Conservation (phyloP, 53 echinoderm and acorn worm genomes). For the Actinopyga echinites region DNA sequence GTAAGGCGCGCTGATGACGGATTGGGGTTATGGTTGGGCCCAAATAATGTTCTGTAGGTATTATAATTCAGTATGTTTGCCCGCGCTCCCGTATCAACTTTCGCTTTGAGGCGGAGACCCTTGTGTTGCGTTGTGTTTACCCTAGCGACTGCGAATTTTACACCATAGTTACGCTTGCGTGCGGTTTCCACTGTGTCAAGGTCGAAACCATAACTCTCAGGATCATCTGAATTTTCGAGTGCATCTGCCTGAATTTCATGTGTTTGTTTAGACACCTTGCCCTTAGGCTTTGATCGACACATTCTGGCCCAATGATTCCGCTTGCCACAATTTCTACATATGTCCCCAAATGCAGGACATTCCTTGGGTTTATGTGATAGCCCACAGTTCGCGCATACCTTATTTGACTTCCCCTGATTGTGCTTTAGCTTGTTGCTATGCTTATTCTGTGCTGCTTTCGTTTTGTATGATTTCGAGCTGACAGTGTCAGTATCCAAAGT, state of each 20-base stretch:
- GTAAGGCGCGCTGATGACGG: constrained; percentile 6
- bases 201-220: neutral
- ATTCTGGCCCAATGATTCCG: constrained; percentile 45
- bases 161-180: constrained; percentile 2
- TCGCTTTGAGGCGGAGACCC: constrained; percentile 23
- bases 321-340: constrained; percentile 59
- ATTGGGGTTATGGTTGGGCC: constrained; percentile 35
- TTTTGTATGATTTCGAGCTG: neutral
- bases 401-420: constrained; percentile 1
- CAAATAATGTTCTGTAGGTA: constrained; percentile 32
- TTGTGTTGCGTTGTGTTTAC: constrained; percentile 30
- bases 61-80: constrained; percentile 16
- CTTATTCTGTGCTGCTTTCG: neutral
- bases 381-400: constrained; percentile 21
- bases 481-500: neutral
- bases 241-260: constrained; percentile 15
- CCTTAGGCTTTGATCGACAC: constrained; percentile 44
- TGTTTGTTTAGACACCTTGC: constrained; percentile 23
- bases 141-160: constrained; percentile 24
- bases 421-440: neutral
- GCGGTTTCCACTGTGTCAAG: neutral
- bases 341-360: constrained; percentile 56
- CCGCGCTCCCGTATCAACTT: constrained; percentile 42
- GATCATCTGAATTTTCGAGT: constrained; percentile 19
- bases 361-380: constrained; percentile 9